phyloP scores from a whole-genome alignment of 1,140 invertebrate species.

The Drosophila seguyi region DNA sequence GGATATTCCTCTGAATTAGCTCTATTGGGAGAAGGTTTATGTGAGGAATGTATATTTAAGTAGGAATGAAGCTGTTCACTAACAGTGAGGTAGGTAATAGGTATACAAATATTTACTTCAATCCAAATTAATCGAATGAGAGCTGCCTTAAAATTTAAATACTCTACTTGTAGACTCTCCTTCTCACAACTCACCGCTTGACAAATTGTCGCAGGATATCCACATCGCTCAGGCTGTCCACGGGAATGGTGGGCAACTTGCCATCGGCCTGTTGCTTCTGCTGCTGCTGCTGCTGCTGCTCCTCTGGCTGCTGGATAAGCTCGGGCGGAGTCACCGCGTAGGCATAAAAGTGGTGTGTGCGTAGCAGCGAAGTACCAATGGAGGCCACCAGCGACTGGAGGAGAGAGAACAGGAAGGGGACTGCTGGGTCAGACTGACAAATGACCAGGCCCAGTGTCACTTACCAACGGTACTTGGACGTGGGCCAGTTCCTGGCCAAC shows the following conservation, averaged over 20 bases:
- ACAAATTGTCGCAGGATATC: slow-evolving; percentile 88
- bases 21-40: no score
- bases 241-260: slow-evolving; percentile 87
- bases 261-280: slow-evolving; percentile 53
- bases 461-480: slow-evolving; percentile 76
- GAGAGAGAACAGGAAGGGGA: neutral
- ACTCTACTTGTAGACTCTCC: neutral
- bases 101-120: neutral
- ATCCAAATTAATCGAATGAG: neutral
- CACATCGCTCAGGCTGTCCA: slow-evolving; percentile 89
- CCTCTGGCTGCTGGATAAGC: slow-evolving; percentile 86
- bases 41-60: neutral
- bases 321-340: slow-evolving; percentile 88
- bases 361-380: slow-evolving; percentile 73
- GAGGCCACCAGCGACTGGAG: slow-evolving; percentile 59
- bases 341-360: slow-evolving; percentile 86
- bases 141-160: neutral
- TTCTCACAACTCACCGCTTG: slow-evolving; percentile 84
- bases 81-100: neutral
- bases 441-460: slow-evolving; percentile 48
- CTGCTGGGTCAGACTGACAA: slow-evolving; percentile 41
- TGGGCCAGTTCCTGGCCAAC: slow-evolving; percentile 62
- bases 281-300: slow-evolving; percentile 36
- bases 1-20: neutral
- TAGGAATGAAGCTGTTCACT: neutral